phyloP scores from a whole-genome alignment of 2,888 invertebrate genomes.

The Phragmatobia fuliginosa region DNA sequence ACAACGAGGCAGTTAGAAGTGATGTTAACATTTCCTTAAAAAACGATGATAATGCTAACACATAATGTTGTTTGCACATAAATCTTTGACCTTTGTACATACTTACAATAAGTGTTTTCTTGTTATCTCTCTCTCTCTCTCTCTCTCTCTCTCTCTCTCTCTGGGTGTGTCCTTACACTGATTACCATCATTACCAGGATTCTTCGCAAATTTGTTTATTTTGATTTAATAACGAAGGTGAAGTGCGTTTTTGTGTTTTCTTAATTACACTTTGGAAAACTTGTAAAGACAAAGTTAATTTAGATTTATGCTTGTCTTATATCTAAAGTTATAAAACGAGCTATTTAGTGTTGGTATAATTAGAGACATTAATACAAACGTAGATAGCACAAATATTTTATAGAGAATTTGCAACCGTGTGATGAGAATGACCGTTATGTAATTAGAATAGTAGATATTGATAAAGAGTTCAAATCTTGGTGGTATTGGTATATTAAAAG shows the following conservation, averaged over 20 bases:
- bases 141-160: too few species aligned
- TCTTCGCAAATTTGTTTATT: conserved; percentile 25
- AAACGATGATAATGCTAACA: too few species aligned
- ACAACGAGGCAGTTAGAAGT: not conserved
- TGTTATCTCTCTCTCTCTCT: conserved; percentile 38
- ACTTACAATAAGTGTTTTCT: conserved; percentile 25
- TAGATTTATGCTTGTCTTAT: not conserved
- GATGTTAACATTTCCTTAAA: not conserved
- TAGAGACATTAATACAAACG: not conserved
- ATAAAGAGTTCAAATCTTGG: too few species aligned
- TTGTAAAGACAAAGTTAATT: not conserved
- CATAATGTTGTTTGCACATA: not conserved
- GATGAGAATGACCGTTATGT: too few species aligned
- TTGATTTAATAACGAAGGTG: conserved; percentile 12
- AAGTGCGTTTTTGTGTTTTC: conserved; percentile 9
- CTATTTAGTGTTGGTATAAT: not conserved
- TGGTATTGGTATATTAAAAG: too few species aligned
- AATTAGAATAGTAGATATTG: too few species aligned
- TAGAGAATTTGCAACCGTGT: too few species aligned
- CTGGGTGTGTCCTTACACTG: too few species aligned
- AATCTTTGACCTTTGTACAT: conserved; percentile 26
- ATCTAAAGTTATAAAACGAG: not conserved
- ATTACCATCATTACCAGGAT: conserved; percentile 38
- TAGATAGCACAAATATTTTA: not conserved
- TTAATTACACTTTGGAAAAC: not conserved